Evolutionary conservation across 2,888 invertebrate genomes (phyloP).

Genomic region (Anaspis maculata): DNA sequence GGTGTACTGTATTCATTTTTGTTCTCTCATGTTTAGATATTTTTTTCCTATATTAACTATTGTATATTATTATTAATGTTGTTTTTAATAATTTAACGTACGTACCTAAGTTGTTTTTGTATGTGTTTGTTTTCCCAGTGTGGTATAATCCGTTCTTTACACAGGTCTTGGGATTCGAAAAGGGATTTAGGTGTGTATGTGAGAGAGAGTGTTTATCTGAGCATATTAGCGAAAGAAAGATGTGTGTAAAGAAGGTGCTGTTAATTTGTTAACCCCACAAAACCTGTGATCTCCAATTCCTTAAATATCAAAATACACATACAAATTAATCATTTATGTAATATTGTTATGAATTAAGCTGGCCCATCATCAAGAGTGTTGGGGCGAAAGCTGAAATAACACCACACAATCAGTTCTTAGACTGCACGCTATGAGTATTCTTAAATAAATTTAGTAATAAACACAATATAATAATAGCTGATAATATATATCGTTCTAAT

Average conservation of each 20-base stretch:
- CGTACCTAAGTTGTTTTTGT: constrained; percentile 38
- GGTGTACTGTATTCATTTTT: constrained; percentile 28
- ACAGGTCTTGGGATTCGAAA: too few species aligned
- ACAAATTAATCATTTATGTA: constrained; percentile 37
- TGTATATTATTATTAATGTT: constrained; percentile 34
- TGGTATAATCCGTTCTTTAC: constrained; percentile 26
- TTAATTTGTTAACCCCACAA: constrained; percentile 34
- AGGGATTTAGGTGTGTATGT: constrained; percentile 2
- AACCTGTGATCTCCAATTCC: constrained; percentile 44
- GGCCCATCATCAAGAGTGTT: constrained; percentile 4
- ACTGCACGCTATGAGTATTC: constrained; percentile 45
- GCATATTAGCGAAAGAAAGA: constrained; percentile 7
- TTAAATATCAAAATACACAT: constrained; percentile 40
- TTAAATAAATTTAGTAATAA: constrained; percentile 43
- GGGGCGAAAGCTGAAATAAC: constrained; percentile 26
- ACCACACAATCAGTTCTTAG: constrained; percentile 45
- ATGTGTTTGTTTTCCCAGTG: constrained; percentile 36
- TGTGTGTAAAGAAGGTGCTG: constrained; percentile 20
- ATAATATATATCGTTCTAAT: constrained; percentile 40
- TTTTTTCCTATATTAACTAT: constrained; percentile 33
- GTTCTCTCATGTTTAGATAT: constrained; percentile 35
- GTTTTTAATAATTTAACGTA: constrained; percentile 35
- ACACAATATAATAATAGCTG: constrained; percentile 37
- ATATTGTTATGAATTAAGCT: constrained; percentile 34
- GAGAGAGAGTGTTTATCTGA: constrained; percentile 1